phyloP scores from a whole-genome alignment of 2,113 vertebrate species.

The Alaudala cheleensis region DNA sequence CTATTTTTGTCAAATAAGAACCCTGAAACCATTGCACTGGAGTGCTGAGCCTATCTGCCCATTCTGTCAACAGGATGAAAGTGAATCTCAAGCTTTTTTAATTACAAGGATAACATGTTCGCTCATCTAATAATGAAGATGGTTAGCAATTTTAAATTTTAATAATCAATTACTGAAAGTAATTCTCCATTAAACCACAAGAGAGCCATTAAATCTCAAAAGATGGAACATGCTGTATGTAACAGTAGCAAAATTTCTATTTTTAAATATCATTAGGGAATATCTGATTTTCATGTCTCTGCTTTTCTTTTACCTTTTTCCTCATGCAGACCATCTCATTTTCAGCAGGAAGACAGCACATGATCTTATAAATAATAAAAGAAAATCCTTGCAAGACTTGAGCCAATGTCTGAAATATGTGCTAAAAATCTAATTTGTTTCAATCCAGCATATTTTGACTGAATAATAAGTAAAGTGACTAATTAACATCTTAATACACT shows the following conservation, averaged over 20 bases:
- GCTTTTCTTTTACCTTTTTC: conserved; percentile 88
- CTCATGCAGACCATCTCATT: conserved; percentile 85
- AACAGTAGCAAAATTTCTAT: conserved; percentile 88
- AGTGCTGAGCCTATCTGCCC: conserved; percentile 72
- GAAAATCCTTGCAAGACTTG: conserved; percentile 79
- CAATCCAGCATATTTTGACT: conserved; percentile 78
- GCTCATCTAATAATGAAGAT: conserved; percentile 95
- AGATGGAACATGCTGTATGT: conserved; percentile 86
- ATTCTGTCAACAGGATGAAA: conserved; percentile 86
- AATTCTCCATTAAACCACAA: conserved; percentile 96
- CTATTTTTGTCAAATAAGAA: conserved; percentile 81
- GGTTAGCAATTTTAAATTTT: conserved; percentile 99
- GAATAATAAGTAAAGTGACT: conserved; percentile 79
- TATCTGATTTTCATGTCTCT: conserved; percentile 86
- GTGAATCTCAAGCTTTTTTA: conserved; percentile 91
- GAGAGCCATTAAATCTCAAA: conserved; percentile 98
- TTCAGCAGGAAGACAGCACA: conserved; percentile 79
- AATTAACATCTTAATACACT: conserved; percentile 77
- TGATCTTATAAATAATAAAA: conserved; percentile 85
- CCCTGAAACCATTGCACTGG: conserved; percentile 76
- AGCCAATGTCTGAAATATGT: conserved; percentile 81
- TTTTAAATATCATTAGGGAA: conserved; percentile 93
- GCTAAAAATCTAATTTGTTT: conserved; percentile 83
- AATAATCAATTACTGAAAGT: conserved; percentile 99
- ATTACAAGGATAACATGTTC: conserved; percentile 97